Base-by-base conservation (phyloP, 92 coral and sea anemone species). In the Isaurus tuberculatus region DNA sequence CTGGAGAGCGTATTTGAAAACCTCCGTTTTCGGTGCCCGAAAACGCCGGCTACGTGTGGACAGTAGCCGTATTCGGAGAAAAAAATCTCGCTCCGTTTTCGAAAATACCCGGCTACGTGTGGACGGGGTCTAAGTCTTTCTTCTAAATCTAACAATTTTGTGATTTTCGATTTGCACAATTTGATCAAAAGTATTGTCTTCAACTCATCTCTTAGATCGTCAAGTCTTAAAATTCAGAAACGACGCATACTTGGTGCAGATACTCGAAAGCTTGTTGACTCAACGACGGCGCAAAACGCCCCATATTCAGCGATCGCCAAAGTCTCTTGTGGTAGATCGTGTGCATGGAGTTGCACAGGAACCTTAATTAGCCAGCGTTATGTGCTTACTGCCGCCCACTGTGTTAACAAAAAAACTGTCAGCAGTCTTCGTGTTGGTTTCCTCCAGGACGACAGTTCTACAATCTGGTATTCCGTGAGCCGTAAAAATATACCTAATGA, bases 371-470 rank as follows among this genome's bases (percentile, higher is more conserved):
- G 98, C 36, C 81, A 85, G 9, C 89, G 81, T 73, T 93, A 93
- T 83, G 93, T 93, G 19, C 91, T 93, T 0, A 91, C 98, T n/a
- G 90, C 94, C 48, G 95, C 95, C 36, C 98, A 91, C 86, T 93
- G 98, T 82, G 61, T 93, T 30, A 65, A 89, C 51, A 88, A 61
- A 11, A 84, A 70, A 65, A 58, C 82, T 22, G 79, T 86, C 42
- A 67, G 73, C 6, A 69, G 84, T 28, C 36, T 93, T 22, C 88
- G 78, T 58, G 91, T 83, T n/a, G 95, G 98, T 2, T 93, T 93
- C 75, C 64, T 91, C 29, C 88, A 89, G 83, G 58, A 85, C n/a
- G 79, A 84, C 33, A 89, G 90, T 5, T 34, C 66, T 29, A 66
- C 86, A 15, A 72, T 87, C 26, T 89, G 95, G 98, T 93, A 86